These are phyloP conservation scores for Otis tarda DNA, from an alignment of 2,113 vertebrate genomes.

Conservation along the genomic window DNA sequence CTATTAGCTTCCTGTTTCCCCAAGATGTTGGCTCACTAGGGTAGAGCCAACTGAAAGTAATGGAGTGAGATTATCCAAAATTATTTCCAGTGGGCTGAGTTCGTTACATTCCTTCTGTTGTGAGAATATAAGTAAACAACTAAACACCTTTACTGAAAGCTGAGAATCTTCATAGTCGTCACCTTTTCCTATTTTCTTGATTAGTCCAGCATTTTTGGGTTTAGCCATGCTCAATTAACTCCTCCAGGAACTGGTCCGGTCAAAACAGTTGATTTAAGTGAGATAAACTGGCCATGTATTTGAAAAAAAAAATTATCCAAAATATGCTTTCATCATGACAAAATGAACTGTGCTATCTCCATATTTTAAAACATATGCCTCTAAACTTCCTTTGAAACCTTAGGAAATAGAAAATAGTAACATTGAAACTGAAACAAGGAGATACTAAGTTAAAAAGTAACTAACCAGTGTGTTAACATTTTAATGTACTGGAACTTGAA, in stretches of 20 bases:
- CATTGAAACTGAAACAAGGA: not conserved
- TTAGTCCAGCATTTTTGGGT: slow-evolving; percentile 74
- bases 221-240: slow-evolving; percentile 83
- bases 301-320: slow-evolving; percentile 72
- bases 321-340: slow-evolving; percentile 64
- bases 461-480: slow-evolving; percentile 49
- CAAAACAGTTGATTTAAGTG: slow-evolving; percentile 79
- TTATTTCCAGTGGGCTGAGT: slow-evolving; percentile 80
- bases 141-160: slow-evolving; percentile 67
- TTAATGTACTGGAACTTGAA: slow-evolving; percentile 66
- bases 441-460: slow-evolving; percentile 48
- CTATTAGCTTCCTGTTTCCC: slow-evolving; percentile 69
- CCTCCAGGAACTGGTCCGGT: slow-evolving; percentile 75
- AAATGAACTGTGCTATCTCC: slow-evolving; percentile 61
- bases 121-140: slow-evolving; percentile 79
- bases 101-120: slow-evolving; percentile 77
- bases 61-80: slow-evolving; percentile 81
- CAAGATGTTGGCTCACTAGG: slow-evolving; percentile 67
- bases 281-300: slow-evolving; percentile 79
- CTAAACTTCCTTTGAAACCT: slow-evolving; percentile 13
- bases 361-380: slow-evolving; percentile 58
- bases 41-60: slow-evolving; percentile 75
- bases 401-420: slow-evolving; percentile 6
- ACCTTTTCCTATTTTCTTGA: slow-evolving; percentile 69
- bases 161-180: slow-evolving; percentile 65